A percentile compares a stretch with the other conserved stretches of the same genome.
These are phyloP conservation scores for Perccottus glenii DNA, from an alignment of 2,113 vertebrate genomes.

Conservation along the genomic window DNA sequence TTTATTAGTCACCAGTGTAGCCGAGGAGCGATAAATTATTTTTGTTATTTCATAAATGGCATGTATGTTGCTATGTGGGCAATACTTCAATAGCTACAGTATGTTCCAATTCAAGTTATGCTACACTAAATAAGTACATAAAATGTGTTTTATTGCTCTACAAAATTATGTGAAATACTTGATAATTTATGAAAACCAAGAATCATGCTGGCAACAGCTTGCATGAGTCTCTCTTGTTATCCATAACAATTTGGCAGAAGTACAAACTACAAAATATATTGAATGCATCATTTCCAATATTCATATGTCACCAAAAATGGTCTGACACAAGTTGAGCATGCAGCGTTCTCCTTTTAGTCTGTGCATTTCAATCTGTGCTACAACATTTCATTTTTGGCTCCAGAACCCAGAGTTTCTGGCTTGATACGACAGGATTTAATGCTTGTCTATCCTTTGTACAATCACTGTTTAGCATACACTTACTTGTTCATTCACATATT, in stretches of 20 bases:
- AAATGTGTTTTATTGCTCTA: neutral
- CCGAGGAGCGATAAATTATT: too few relatives aligned
- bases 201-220: neutral
- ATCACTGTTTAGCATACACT: conserved; percentile 11
- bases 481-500: conserved; percentile 3
- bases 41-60: too few relatives aligned
- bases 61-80: too few relatives aligned
- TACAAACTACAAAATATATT: conserved; percentile 3
- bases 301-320: neutral
- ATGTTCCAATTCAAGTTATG: too few relatives aligned
- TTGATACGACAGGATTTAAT: neutral
- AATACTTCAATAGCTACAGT: too few relatives aligned
- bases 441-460: conserved; percentile 1
- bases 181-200: neutral
- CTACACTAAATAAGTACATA: too few relatives aligned
- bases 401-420: neutral
- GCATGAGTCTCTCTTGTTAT: conserved; percentile 1
- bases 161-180: neutral
- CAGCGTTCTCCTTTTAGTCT: neutral
- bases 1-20: too few relatives aligned
- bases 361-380: neutral
- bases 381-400: conserved; percentile 6
- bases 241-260: neutral
- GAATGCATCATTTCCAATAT: neutral
- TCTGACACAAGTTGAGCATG: neutral